Evolutionary conservation across 2,888 invertebrate species (phyloP).

Genomic region (Volucella inanis): DNA sequence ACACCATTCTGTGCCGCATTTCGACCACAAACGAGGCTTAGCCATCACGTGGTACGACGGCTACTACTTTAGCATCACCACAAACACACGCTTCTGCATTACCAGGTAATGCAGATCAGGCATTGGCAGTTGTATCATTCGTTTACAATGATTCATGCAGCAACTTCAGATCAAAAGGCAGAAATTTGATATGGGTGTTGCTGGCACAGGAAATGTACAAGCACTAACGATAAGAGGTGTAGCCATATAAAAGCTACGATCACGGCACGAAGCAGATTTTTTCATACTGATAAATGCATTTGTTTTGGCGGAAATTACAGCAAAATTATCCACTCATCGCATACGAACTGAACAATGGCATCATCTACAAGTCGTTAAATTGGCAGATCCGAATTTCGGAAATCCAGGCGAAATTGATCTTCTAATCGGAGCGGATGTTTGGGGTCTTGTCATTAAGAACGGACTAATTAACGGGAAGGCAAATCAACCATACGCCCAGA

Average conservation of each 20-base stretch:
- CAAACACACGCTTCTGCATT: slow-evolving; percentile 15
- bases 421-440: too few relatives aligned
- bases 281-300: slow-evolving; percentile 19
- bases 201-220: slow-evolving; percentile 28
- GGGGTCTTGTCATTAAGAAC: too few relatives aligned
- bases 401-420: too few relatives aligned
- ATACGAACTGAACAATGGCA: slow-evolving; percentile 10
- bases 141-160: slow-evolving; percentile 40
- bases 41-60: background rate
- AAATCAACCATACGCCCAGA: too few relatives aligned
- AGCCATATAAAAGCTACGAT: slow-evolving; percentile 4
- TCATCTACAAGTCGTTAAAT: slow-evolving; percentile 40
- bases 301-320: slow-evolving; percentile 12
- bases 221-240: slow-evolving; percentile 37
- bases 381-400: too few relatives aligned
- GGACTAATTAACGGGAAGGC: too few relatives aligned
- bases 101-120: slow-evolving; percentile 14
- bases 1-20: slow-evolving; percentile 13
- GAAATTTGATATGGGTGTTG: slow-evolving; percentile 32
- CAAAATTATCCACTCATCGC: slow-evolving; percentile 15
- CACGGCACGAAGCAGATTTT: slow-evolving; percentile 12
- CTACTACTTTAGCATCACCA: background rate
- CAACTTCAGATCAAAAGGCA: slow-evolving; percentile 35
- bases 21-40: background rate
- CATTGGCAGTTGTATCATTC: slow-evolving; percentile 29